Conservation (phyloP, 2,113 vertebrate species). For the Crotalus horridus region DNA sequence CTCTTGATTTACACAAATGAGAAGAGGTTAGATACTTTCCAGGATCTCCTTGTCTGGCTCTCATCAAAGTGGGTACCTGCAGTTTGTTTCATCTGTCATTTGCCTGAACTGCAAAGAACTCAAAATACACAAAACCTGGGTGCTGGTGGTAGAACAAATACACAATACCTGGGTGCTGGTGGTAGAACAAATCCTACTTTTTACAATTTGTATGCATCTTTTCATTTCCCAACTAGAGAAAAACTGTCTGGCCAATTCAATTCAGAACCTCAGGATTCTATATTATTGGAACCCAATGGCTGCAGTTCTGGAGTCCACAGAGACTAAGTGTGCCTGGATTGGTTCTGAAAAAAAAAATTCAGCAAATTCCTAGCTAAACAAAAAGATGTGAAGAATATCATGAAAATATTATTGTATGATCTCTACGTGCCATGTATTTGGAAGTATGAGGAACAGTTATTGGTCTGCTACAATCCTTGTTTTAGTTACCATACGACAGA, state of each 20-base stretch:
- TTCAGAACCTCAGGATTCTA: not conserved
- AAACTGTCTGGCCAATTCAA: not conserved
- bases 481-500: not conserved
- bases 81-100: not conserved
- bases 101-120: not conserved
- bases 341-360: not conserved
- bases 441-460: not conserved
- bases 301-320: not conserved
- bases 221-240: not conserved
- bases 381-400: not conserved
- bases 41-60: not conserved
- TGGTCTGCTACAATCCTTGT: not conserved
- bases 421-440: not conserved
- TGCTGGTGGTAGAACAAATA: not conserved
- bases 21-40: not conserved
- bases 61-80: not conserved
- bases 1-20: conserved; percentile 4
- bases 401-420: not conserved
- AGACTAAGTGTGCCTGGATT: not conserved
- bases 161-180: not conserved
- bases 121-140: not conserved
- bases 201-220: rapidly evolving
- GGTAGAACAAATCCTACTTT: not conserved
- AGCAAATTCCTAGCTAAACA: not conserved
- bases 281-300: not conserved